A percentile compares a stretch with the other conserved stretches of the same genome.
phyloP scores from a whole-genome alignment of 2,888 invertebrate species.

The Mimumesa dahlbomi region DNA sequence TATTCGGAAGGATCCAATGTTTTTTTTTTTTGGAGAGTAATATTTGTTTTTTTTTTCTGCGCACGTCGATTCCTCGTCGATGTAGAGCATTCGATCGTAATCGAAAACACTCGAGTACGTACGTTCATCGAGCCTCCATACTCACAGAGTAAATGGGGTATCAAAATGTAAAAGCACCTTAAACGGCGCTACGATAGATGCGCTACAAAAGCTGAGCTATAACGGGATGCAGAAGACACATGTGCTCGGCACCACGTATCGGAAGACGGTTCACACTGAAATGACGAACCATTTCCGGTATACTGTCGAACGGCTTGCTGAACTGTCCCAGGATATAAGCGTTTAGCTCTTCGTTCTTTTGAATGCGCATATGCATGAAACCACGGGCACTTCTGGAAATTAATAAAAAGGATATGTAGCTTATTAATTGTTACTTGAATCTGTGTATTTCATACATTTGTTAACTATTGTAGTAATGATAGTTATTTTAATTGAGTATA shows the following conservation, averaged over 20 bases:
- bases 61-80: background rate
- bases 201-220: constrained; percentile 89
- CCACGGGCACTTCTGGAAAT: constrained; percentile 91
- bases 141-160: constrained; percentile 52
- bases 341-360: constrained; percentile 87
- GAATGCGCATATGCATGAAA: constrained; percentile 98
- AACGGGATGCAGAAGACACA: constrained; percentile 95
- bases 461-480: background rate
- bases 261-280: constrained; percentile 96
- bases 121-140: constrained; percentile 11
- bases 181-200: constrained; percentile 76
- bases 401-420: background rate
- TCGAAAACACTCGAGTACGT: background rate
- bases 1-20: constrained; percentile 7
- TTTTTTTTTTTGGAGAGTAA: constrained; percentile 5
- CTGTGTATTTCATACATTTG: background rate
- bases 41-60: too few species aligned
- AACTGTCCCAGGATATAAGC: constrained; percentile 95
- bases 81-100: background rate
- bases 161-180: constrained; percentile 71
- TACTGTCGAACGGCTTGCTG: constrained; percentile 94
- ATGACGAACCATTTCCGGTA: constrained; percentile 97
- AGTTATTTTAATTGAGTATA: too few species aligned
- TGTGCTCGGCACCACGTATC: constrained; percentile 97
- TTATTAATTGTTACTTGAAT: too few species aligned